Evolutionary conservation across 1,140 invertebrate genomes (phyloP), one percentile per base, ranked within the genome.

Genomic region (Telenomus remus): DNA sequence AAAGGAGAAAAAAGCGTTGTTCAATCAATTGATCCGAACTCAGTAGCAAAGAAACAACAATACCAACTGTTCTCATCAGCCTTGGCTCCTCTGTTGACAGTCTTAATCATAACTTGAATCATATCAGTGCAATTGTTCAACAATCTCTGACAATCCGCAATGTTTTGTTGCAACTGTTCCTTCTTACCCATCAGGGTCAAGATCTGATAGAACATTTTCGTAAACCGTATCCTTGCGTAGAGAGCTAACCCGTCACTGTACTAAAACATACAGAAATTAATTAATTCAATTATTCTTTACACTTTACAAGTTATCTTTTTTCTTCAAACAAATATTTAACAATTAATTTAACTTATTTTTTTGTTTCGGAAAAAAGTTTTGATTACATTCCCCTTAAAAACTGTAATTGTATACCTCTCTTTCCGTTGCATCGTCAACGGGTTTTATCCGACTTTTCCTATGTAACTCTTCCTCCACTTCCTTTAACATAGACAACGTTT

Each of bases 381-480:
- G n/a, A n/a, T n/a, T n/a, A n/a, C n/a, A n/a, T n/a, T n/a, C n/a
- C n/a, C n/a, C n/a, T n/a, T n/a, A n/a, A n/a, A n/a, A n/a, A n/a
- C n/a, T n/a, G n/a, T n/a, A n/a, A n/a, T n/a, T n/a, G n/a, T n/a
- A n/a, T 68, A 87, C 86, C 69, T 87, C 83, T 77, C 74, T 83
- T 43, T 87, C 84, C 4, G 81, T 83, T 57, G 86, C 84, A 16
- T 87, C 86, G n/a, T 88, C 82, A 0, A 89, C 85, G 14, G 90
- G 88, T 79, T 90, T 88, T 79, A 89, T 90, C 78, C 92, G 91
- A 76, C 91, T 91, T 79, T 92, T 93, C 80, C 92, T 93, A 83
- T 94, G 92, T 0, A 97, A 84, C 60, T 98, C 96, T 78, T 98
- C 97, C 84, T 99, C 97, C 15, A 97, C 94, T 86, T 98, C 96